Conservation (phyloP, 2,888 invertebrate species). For the Bugula neritina region DNA sequence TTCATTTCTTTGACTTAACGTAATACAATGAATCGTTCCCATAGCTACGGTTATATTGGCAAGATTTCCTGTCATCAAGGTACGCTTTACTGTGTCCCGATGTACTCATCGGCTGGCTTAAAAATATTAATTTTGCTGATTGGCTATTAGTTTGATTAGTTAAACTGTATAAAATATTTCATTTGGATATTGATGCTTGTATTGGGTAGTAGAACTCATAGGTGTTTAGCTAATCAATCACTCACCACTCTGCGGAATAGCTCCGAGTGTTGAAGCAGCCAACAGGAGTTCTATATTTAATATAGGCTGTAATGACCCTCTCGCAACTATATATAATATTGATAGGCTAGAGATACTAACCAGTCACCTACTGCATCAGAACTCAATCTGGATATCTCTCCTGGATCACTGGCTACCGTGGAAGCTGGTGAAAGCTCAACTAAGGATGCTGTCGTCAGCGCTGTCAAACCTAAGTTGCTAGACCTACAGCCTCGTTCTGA, state of each 20-base stretch:
- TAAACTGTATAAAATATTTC: not conserved
- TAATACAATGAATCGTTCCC: not conserved
- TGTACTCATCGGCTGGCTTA: not conserved
- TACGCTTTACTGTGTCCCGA: not conserved
- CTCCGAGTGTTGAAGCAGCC: no score
- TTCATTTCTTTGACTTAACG: no score
- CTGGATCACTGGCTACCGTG: not conserved
- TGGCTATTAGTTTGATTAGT: constrained; percentile 18
- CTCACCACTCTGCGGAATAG: no score
- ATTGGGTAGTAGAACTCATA: no score
- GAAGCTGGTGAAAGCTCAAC: not conserved
- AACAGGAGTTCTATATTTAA: no score
- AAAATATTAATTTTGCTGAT: constrained; percentile 20
- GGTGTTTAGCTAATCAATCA: no score
- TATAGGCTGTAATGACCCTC: not conserved
- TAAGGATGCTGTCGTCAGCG: not conserved
- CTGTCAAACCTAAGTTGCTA: not conserved
- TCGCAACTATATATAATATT: not conserved
- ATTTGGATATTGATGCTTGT: not conserved
- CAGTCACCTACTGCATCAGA: not conserved
- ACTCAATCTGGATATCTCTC: not conserved
- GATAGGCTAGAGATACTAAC: not conserved
- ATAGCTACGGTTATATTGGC: not conserved
- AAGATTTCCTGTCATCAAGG: constrained; percentile 10
- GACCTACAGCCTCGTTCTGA: not conserved